Conservation (phyloP, 1,140 invertebrate species). For the Drosophila leontia region DNA sequence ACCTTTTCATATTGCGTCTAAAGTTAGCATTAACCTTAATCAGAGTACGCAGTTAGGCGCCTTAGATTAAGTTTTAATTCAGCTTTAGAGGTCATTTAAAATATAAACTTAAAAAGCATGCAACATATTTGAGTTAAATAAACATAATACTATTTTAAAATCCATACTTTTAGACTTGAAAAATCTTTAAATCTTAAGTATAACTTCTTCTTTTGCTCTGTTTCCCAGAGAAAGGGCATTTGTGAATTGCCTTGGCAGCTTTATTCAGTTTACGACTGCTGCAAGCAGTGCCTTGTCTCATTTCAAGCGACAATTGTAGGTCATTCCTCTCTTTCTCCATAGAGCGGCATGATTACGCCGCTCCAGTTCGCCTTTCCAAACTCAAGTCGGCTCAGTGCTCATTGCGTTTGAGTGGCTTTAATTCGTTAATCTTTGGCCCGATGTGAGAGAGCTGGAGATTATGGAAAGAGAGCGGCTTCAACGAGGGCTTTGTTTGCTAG, state of each 20-base stretch:
- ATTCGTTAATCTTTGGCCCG: constrained; percentile 56
- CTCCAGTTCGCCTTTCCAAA: constrained; percentile 26
- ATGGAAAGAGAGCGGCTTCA: constrained; percentile 16
- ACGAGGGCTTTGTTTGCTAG: constrained; percentile 1
- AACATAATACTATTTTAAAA: not conserved
- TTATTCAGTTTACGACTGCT: constrained; percentile 18
- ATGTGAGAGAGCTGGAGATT: constrained; percentile 33
- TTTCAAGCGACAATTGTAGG: constrained; percentile 72
- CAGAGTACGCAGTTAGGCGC: not conserved
- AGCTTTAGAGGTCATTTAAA: not conserved
- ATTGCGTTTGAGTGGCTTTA: constrained; percentile 57
- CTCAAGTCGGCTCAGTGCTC: constrained; percentile 41
- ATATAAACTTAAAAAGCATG: not conserved
- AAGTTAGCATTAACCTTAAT: not conserved
- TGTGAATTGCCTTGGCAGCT: not conserved
- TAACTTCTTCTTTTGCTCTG: not conserved
- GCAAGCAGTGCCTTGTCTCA: constrained; percentile 52
- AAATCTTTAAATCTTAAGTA: not conserved
- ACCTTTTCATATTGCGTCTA: not conserved
- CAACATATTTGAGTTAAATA: not conserved
- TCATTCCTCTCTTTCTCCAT: constrained; percentile 64
- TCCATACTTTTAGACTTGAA: not conserved
- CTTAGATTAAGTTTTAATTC: not conserved
- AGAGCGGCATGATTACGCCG: constrained; percentile 42
- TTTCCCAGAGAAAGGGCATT: constrained; percentile 11